Evolutionary conservation across 2,888 invertebrate species (phyloP).

Genomic region (Smittia aterrima): DNA sequence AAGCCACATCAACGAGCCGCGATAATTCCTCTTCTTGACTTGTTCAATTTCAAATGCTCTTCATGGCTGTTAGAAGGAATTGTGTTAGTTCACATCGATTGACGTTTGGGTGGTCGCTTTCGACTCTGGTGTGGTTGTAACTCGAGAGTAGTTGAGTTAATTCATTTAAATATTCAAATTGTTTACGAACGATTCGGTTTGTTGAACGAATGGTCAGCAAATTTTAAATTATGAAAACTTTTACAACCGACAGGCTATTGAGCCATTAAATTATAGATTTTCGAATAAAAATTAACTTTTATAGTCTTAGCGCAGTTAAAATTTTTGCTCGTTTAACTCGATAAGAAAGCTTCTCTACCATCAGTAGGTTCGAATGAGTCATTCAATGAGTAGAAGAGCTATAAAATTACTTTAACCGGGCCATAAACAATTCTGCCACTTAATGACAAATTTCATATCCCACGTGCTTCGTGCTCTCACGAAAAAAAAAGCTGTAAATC

Average conservation of each 20-base stretch:
- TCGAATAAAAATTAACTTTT: neutral
- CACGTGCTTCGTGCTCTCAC: neutral
- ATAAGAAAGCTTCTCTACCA: too few species aligned
- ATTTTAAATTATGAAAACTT: neutral
- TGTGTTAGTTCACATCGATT: conserved; percentile 10
- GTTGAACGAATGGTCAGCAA: neutral
- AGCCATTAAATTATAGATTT: neutral
- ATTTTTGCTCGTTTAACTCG: neutral
- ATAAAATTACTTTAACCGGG: neutral
- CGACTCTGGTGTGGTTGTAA: neutral
- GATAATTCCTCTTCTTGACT: neutral
- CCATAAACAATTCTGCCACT: conserved; percentile 16
- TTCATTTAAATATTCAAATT: conserved; percentile 6
- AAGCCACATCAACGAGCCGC: neutral
- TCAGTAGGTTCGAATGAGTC: too few species aligned
- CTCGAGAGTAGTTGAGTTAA: conserved; percentile 15
- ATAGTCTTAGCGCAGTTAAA: neutral
- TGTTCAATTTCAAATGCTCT: neutral
- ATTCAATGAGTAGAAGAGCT: too few species aligned
- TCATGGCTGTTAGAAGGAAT: conserved; percentile 1
- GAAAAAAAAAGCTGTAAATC: neutral
- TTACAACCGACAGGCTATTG: neutral
- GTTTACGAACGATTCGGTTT: neutral
- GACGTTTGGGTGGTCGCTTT: conserved; percentile 13
- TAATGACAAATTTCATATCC: conserved; percentile 10